phyloP scores from a whole-genome alignment of 2,113 vertebrate genomes.

The Lepisosteus oculatus region DNA sequence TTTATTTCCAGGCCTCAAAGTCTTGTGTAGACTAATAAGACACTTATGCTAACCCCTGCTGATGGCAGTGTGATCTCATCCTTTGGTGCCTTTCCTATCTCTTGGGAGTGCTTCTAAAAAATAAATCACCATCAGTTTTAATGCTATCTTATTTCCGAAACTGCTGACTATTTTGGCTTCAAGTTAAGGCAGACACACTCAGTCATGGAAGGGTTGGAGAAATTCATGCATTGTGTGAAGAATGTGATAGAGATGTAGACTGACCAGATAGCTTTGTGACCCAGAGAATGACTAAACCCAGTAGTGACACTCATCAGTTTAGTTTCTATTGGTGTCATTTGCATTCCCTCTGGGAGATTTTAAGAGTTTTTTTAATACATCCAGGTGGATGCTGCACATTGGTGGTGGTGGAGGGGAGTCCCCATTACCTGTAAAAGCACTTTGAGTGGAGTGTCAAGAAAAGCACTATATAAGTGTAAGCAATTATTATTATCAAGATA shows the following conservation, averaged over 20 bases:
- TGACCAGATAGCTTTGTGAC: not conserved
- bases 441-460: too few relatives aligned
- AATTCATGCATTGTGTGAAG: not conserved
- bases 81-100: constrained; percentile 26
- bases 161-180: constrained; percentile 25
- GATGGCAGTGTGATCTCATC: constrained; percentile 33
- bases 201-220: not conserved
- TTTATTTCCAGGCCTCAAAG: constrained; percentile 27
- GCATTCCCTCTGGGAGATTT: not conserved
- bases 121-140: constrained; percentile 2
- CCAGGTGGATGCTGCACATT: too few relatives aligned
- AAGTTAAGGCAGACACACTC: constrained; percentile 16
- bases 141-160: constrained; percentile 28
- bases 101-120: constrained; percentile 29
- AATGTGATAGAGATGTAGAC: not conserved
- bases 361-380: not conserved
- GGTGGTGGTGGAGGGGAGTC: too few relatives aligned
- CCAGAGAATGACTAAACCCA: not conserved
- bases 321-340: not conserved
- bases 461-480: too few relatives aligned
- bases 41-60: constrained; percentile 26
- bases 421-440: too few relatives aligned
- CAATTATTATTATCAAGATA: too few relatives aligned
- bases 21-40: constrained; percentile 35
- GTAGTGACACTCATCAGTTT: constrained; percentile 1